These are phyloP conservation scores for Lordiphosa clarofinis DNA, from an alignment of 1,140 invertebrate genomes.

Conservation along the genomic window DNA sequence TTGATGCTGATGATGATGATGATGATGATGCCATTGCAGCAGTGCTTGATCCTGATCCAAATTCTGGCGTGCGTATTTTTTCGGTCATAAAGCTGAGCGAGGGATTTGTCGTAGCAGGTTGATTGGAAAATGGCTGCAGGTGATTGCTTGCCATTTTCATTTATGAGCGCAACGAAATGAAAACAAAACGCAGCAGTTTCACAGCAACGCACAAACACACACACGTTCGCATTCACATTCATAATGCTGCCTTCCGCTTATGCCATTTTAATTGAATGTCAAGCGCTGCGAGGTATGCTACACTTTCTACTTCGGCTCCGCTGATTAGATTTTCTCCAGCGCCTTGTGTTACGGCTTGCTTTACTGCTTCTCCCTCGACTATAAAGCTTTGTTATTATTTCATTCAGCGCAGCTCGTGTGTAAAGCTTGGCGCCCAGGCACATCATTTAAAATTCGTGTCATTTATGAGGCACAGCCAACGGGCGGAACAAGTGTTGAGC, in stretches of 20 bases:
- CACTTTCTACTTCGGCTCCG: not conserved
- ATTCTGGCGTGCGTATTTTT: conserved; percentile 25
- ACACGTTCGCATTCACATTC: not conserved
- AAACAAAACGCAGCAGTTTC: conserved; percentile 25
- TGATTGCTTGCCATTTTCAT: conserved; percentile 67
- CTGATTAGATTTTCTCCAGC: conserved; percentile 44
- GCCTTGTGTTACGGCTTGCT: not conserved
- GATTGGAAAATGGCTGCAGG: conserved; percentile 73
- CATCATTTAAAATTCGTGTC: conserved; percentile 68
- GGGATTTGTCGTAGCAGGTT: conserved; percentile 52
- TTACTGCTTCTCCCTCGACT: not conserved
- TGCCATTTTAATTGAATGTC: conserved; percentile 37
- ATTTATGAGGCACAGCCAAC: conserved; percentile 35
- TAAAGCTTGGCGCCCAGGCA: conserved; percentile 38
- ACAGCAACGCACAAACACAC: too few species aligned
- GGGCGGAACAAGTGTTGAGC: too few species aligned
- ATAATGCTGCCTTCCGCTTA: conserved; percentile 1
- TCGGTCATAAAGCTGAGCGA: conserved; percentile 66
- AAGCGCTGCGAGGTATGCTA: conserved; percentile 8
- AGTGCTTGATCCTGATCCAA: conserved; percentile 22
- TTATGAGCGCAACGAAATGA: conserved; percentile 49
- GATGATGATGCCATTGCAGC: conserved; percentile 30
- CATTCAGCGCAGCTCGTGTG: conserved; percentile 17
- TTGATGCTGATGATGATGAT: conserved; percentile 26
- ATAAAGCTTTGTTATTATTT: conserved; percentile 46